Conservation (phyloP, 2,113 vertebrate species). For the Leucosticte australis region DNA sequence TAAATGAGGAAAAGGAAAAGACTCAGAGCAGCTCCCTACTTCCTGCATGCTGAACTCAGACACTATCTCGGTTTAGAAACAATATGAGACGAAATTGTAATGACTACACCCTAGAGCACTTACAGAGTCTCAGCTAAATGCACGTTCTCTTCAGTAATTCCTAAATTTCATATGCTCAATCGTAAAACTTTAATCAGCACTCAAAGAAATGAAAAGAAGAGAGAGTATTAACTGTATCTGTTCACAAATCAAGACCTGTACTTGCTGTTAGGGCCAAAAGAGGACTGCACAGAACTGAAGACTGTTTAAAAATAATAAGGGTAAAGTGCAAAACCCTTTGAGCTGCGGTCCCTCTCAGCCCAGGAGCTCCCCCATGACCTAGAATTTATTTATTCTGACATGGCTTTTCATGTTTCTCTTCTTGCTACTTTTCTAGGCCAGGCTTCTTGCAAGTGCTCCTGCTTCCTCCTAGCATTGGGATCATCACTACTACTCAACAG, state of each 20-base stretch:
- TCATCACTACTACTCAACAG: not conserved
- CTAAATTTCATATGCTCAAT: not conserved
- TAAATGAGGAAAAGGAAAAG: not conserved
- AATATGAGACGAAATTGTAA: not conserved
- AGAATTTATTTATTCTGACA: not conserved
- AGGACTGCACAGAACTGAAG: not conserved
- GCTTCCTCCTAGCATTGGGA: not conserved
- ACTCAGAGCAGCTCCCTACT: not conserved
- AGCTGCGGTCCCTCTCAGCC: not conserved
- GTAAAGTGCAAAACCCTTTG: not conserved
- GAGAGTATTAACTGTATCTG: not conserved
- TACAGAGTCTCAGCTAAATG: not conserved
- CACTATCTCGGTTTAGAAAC: not conserved
- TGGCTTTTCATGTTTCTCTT: not conserved
- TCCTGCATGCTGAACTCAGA: not conserved
- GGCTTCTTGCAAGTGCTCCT: not conserved
- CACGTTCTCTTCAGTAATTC: not conserved
- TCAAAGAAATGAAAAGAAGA: not conserved
- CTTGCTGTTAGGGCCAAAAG: not conserved
- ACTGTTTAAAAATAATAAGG: not conserved
- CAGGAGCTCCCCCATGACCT: not conserved
- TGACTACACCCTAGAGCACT: not conserved
- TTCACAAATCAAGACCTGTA: not conserved
- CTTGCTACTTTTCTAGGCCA: not conserved
- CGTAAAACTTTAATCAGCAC: not conserved